Evolutionary conservation across 2,113 vertebrate genomes (phyloP).

Genomic region (Rallus limicola): DNA sequence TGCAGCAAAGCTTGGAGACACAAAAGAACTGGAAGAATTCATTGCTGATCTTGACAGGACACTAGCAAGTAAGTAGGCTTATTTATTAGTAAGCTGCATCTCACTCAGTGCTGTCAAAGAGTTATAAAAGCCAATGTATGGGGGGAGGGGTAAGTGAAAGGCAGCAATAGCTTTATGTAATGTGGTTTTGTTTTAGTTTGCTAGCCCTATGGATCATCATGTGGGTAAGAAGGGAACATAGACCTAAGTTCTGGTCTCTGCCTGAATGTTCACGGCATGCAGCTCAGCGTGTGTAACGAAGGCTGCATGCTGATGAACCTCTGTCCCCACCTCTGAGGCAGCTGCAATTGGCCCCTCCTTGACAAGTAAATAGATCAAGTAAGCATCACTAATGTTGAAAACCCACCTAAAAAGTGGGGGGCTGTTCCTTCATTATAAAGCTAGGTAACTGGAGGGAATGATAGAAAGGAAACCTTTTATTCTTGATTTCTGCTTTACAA

Average conservation of each 20-base stretch:
- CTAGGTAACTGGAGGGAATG: background rate
- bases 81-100: background rate
- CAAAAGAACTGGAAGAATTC: slow-evolving; percentile 96
- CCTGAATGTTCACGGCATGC: background rate
- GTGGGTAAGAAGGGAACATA: background rate
- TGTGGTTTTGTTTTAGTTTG: background rate
- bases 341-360: background rate
- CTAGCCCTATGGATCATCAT: background rate
- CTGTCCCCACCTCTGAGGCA: background rate
- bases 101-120: background rate
- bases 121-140: background rate
- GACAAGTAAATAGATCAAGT: background rate
- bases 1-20: slow-evolving; percentile 96
- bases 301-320: background rate
- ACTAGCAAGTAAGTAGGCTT: slow-evolving; percentile 89
- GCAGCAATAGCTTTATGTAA: background rate
- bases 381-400: background rate
- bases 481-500: background rate
- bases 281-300: background rate
- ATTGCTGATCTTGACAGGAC: slow-evolving; percentile 96
- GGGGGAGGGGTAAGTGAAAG: background rate
- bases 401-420: background rate
- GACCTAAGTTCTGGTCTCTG: background rate
- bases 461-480: background rate
- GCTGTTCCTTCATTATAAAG: background rate